A percentile compares a stretch with the other conserved stretches of the same genome.
Evolutionary conservation across 2,113 vertebrate species (phyloP).

Genomic region (Eretmochelys imbricata): DNA sequence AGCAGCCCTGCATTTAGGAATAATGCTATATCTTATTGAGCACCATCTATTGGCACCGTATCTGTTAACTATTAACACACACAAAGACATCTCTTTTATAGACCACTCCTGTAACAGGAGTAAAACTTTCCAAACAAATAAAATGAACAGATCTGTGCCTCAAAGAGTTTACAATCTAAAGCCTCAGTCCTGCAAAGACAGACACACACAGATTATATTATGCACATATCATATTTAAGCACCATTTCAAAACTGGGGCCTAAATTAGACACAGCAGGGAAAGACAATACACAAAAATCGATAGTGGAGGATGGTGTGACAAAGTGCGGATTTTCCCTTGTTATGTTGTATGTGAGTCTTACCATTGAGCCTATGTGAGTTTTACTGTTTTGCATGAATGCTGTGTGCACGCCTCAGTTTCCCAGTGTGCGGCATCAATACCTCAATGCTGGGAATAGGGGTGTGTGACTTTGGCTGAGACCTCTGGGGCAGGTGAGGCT

Average conservation of each 20-base stretch:
- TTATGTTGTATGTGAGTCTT: no score
- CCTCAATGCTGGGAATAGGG: no score
- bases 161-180: background rate
- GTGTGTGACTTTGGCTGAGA: no score
- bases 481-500: no score
- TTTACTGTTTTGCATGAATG: no score
- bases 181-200: background rate
- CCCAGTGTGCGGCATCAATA: no score
- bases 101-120: background rate
- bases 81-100: background rate
- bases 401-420: no score
- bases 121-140: background rate
- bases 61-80: background rate
- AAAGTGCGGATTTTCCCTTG: no score
- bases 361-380: no score
- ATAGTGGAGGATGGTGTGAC: background rate
- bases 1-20: background rate
- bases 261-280: background rate
- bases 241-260: background rate
- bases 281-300: background rate
- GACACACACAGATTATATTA: background rate
- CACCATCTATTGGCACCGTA: background rate
- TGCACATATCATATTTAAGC: background rate
- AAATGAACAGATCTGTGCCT: background rate
- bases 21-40: background rate